Evolutionary conservation across 2,113 vertebrate species (phyloP).

Genomic region (Bos javanicus): DNA sequence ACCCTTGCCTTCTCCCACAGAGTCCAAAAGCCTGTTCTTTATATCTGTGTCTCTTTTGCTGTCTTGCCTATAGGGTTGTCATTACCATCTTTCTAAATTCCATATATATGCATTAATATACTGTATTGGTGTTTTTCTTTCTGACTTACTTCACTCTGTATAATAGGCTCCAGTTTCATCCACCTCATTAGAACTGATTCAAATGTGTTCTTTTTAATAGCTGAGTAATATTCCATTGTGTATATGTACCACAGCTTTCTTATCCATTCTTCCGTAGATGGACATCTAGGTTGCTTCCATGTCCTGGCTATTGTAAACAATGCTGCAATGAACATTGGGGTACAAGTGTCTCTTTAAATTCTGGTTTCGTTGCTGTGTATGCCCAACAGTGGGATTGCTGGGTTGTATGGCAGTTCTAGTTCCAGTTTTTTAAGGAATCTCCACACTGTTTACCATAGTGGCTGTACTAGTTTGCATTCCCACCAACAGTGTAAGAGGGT

Average conservation of each 20-base stretch:
- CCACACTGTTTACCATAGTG: not conserved
- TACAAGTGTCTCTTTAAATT: not conserved
- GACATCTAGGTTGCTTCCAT: not conserved
- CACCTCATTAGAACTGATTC: not conserved
- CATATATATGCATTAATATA: not conserved
- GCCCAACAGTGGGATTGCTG: not conserved
- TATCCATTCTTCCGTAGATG: not conserved
- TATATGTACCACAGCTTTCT: not conserved
- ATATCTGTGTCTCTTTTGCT: not conserved
- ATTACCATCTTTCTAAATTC: not conserved
- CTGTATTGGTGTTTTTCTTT: not conserved
- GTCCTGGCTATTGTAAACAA: not conserved
- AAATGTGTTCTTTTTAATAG: not conserved
- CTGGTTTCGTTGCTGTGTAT: not conserved
- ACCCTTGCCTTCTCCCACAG: not conserved
- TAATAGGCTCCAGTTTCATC: not conserved
- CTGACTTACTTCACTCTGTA: not conserved
- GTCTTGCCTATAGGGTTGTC: not conserved
- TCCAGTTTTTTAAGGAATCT: not conserved
- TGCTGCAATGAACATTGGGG: not conserved
- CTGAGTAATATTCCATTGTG: not conserved
- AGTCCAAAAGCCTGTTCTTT: not conserved
- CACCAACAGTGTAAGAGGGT: not conserved
- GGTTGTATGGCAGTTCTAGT: not conserved
- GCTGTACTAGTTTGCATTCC: not conserved